Conservation (phyloP, 2,888 invertebrate species). For the Drosophila cyrtoloma region DNA sequence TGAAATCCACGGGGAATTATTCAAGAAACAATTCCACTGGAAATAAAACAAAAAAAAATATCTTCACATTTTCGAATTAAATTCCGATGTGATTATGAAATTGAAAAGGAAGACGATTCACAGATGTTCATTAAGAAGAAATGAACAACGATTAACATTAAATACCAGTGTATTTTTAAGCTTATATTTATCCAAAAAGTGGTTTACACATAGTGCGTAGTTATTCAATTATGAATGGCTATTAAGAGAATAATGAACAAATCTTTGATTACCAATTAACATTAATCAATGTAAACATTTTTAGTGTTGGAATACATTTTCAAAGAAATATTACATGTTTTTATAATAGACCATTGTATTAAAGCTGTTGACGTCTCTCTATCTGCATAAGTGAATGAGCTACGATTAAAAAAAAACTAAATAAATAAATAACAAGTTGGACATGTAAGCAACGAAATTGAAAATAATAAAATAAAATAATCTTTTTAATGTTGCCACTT, state of each 20-base stretch:
- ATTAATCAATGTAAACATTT: constrained; percentile 12
- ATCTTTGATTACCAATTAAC: constrained; percentile 5
- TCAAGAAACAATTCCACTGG: constrained; percentile 62
- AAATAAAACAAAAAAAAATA: constrained; percentile 62
- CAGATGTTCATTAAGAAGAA: constrained; percentile 17
- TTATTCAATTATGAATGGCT: constrained; percentile 19
- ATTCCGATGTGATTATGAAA: constrained; percentile 70
- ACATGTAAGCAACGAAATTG: not conserved
- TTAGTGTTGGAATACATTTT: not conserved
- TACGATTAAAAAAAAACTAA: not conserved
- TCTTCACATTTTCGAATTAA: constrained; percentile 49
- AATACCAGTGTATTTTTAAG: constrained; percentile 27
- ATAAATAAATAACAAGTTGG: not conserved
- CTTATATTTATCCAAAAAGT: constrained; percentile 27
- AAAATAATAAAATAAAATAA: constrained; percentile 3
- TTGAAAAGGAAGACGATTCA: constrained; percentile 23
- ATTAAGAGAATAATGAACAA: constrained; percentile 6
- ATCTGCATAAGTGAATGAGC: constrained; percentile 4
- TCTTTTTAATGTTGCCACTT: constrained; percentile 45
- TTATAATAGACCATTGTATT: constrained; percentile 5
- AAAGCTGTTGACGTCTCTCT: constrained; percentile 1
- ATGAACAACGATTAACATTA: constrained; percentile 19
- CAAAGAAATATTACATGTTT: constrained; percentile 3
- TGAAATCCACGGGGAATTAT: constrained; percentile 35
- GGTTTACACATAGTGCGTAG: constrained; percentile 28